These are phyloP conservation scores for Hyphantria cunea DNA, from an alignment of 1,140 invertebrate species.

Conservation along the genomic window DNA sequence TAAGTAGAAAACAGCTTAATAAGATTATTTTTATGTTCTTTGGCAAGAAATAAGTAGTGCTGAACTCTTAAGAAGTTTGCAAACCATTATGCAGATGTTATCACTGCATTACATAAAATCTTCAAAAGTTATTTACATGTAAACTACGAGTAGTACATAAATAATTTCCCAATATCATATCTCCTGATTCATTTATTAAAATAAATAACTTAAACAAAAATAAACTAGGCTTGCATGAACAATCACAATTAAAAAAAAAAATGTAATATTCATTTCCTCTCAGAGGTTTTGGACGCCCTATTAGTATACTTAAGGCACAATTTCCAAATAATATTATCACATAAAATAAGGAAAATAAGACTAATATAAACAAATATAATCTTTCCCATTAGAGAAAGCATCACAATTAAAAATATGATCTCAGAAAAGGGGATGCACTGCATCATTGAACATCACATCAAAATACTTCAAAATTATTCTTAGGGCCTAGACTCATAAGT, in stretches of 20 bases:
- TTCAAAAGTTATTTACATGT: background rate
- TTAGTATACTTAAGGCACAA: constrained; percentile 29
- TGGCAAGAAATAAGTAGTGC: background rate
- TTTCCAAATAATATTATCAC: constrained; percentile 21
- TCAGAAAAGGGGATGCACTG: constrained; percentile 16
- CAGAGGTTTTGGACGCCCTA: constrained; percentile 14
- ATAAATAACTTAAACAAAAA: constrained; percentile 8
- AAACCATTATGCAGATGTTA: background rate
- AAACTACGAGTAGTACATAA: constrained; percentile 3
- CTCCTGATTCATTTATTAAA: background rate
- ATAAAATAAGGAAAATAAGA: background rate
- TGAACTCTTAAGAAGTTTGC: background rate
- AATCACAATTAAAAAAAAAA: constrained; percentile 9
- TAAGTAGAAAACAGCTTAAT: background rate
- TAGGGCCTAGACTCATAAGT: constrained; percentile 39
- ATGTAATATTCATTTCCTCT: constrained; percentile 18
- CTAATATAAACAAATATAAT: background rate
- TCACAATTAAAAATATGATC: constrained; percentile 9
- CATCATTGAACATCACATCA: constrained; percentile 20
- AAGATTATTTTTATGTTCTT: background rate
- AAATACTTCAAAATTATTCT: constrained; percentile 35
- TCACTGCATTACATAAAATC: background rate
- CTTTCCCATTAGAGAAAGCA: constrained; percentile 12
- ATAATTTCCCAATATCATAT: constrained; percentile 1
- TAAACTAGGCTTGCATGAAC: background rate